These are phyloP conservation scores for Griposia aprilina DNA, from an alignment of 2,888 invertebrate species.

Conservation along the genomic window DNA sequence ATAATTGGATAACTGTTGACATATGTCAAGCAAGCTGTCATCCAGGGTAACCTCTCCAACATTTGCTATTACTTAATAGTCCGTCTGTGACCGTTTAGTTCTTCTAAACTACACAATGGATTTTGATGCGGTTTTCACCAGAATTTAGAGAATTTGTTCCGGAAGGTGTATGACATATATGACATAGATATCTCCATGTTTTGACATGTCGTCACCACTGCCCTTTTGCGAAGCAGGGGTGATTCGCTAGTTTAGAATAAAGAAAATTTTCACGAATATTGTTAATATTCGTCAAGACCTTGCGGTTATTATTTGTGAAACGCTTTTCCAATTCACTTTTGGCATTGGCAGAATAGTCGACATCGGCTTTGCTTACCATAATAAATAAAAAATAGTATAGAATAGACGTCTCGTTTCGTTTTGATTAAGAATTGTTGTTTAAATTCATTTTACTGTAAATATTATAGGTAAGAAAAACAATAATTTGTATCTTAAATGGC, in stretches of 20 bases:
- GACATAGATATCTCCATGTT: background rate
- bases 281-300: too few relatives aligned
- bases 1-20: background rate
- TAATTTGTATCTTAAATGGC: background rate
- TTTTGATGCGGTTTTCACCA: background rate
- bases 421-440: background rate
- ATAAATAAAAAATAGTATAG: too few relatives aligned
- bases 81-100: too few relatives aligned
- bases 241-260: background rate
- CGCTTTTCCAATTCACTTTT: too few relatives aligned
- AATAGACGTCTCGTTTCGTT: background rate
- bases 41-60: background rate
- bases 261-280: background rate
- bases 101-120: too few relatives aligned
- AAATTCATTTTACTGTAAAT: background rate
- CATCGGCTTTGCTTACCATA: too few relatives aligned
- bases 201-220: background rate
- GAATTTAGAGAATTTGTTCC: background rate
- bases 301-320: background rate
- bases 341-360: too few relatives aligned
- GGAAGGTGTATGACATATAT: background rate
- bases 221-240: too few relatives aligned
- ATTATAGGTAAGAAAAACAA: background rate
- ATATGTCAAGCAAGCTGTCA: conserved; percentile 9
- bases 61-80: background rate